These are phyloP conservation scores for Glaucidium brasilianum DNA, from an alignment of 2,113 vertebrate species.

Conservation along the genomic window DNA sequence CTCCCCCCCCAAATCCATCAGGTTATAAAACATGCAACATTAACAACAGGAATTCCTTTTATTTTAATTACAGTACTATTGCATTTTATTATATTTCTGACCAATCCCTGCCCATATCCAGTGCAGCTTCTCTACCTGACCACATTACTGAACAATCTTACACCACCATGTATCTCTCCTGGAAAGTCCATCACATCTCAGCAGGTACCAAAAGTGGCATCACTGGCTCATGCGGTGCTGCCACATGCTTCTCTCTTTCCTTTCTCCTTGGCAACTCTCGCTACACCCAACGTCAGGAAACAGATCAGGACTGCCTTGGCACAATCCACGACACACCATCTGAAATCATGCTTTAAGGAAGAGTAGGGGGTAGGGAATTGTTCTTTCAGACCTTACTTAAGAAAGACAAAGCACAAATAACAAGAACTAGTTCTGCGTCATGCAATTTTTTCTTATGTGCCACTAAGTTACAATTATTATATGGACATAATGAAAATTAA, in stretches of 20 bases:
- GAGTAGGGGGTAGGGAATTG: neutral
- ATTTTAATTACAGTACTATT: neutral
- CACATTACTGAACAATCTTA: neutral
- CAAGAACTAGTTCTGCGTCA: neutral
- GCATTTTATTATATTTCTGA: neutral
- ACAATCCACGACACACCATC: neutral
- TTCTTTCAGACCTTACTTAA: neutral
- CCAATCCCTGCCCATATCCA: neutral
- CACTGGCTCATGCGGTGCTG: neutral
- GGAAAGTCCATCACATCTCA: neutral
- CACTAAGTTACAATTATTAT: neutral
- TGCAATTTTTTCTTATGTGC: neutral
- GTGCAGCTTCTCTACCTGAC: neutral
- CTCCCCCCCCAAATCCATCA: neutral
- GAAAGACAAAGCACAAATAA: neutral
- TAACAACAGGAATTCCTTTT: neutral
- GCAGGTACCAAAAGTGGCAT: neutral
- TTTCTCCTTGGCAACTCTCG: neutral
- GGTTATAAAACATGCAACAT: neutral
- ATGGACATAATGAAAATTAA: neutral
- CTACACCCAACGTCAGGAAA: neutral
- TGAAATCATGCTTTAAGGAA: neutral
- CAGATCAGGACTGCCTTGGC: neutral
- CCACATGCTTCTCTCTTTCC: neutral
- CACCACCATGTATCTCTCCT: neutral